Conservation (phyloP, 2,113 vertebrate species). For the Rhynchopsitta pachyrhyncha region DNA sequence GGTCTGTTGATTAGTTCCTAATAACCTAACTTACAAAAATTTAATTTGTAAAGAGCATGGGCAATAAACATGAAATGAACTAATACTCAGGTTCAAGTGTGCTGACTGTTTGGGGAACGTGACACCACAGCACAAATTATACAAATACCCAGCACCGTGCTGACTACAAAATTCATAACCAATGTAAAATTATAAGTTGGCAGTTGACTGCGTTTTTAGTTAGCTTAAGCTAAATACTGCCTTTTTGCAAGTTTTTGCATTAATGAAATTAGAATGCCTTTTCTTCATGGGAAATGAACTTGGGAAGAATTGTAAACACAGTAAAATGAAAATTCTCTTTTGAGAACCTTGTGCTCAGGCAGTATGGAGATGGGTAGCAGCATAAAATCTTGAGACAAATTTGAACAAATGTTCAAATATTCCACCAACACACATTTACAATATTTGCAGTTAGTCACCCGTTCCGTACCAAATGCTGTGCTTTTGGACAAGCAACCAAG, state of each 20-base stretch:
- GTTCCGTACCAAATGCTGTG: neutral
- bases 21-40: neutral
- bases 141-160: neutral
- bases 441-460: slow-evolving; percentile 5
- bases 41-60: neutral
- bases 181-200: neutral
- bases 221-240: neutral
- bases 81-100: neutral
- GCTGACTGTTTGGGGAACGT: neutral
- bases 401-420: slow-evolving; percentile 50
- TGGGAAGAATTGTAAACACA: neutral
- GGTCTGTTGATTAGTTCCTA: neutral
- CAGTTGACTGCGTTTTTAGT: neutral
- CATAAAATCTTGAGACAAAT: slow-evolving; percentile 44
- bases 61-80: neutral
- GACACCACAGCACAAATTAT: neutral
- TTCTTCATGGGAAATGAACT: neutral
- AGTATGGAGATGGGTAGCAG: neutral
- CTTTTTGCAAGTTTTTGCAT: neutral
- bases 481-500: neutral
- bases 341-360: neutral
- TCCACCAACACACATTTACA: neutral
- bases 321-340: slow-evolving; percentile 28
- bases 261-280: neutral
- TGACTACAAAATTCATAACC: neutral